A percentile compares a stretch with the other conserved stretches of the same genome.
These are phyloP conservation scores for Tanaodytes sp. DNA, from an alignment of 2,888 invertebrate genomes.

Conservation along the genomic window DNA sequence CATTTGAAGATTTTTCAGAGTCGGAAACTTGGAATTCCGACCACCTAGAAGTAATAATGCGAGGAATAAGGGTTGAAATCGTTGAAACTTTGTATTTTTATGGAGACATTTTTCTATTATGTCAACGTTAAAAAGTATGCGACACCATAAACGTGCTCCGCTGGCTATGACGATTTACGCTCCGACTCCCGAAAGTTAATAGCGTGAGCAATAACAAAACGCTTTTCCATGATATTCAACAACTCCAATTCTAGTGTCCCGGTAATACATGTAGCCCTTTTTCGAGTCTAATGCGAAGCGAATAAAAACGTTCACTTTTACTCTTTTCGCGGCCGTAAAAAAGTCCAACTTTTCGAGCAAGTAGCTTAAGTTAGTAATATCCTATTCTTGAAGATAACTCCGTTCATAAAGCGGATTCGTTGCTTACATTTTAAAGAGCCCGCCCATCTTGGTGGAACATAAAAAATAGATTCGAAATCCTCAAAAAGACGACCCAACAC, in stretches of 20 bases:
- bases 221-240: slow-evolving; percentile 48
- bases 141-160: slow-evolving; percentile 43
- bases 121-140: slow-evolving; percentile 45
- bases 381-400: slow-evolving; percentile 42
- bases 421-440: slow-evolving; percentile 43
- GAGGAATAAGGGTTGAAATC: slow-evolving; percentile 38
- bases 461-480: slow-evolving; percentile 31
- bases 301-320: slow-evolving; percentile 30
- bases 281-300: slow-evolving; percentile 37
- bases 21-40: too few relatives aligned
- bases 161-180: slow-evolving; percentile 44
- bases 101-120: slow-evolving; percentile 49
- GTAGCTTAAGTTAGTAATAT: slow-evolving; percentile 40
- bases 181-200: slow-evolving; percentile 47
- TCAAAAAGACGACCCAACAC: slow-evolving; percentile 7
- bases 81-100: slow-evolving; percentile 50
- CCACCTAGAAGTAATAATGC: slow-evolving; percentile 36
- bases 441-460: slow-evolving; percentile 23
- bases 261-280: slow-evolving; percentile 41
- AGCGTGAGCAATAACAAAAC: slow-evolving; percentile 51
- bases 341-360: slow-evolving; percentile 39
- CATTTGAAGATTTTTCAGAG: too few relatives aligned
- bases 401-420: slow-evolving; percentile 34
- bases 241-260: slow-evolving; percentile 43
- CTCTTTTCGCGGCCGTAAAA: slow-evolving; percentile 31